These are phyloP conservation scores for Myrmophylax atrothorax DNA, from an alignment of 2,113 vertebrate species.

Conservation along the genomic window DNA sequence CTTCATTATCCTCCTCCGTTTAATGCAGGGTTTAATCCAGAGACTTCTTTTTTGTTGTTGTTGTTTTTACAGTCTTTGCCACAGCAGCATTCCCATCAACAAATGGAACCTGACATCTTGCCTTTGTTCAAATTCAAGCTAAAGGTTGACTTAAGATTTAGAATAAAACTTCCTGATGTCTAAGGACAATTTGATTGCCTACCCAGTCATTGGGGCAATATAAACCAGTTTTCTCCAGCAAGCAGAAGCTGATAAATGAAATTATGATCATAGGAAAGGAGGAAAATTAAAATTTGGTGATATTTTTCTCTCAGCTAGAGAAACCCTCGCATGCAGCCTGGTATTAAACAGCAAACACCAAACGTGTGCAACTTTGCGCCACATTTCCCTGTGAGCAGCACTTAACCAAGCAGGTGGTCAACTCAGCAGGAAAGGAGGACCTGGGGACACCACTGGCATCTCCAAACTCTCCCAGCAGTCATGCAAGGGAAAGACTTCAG, in stretches of 20 bases:
- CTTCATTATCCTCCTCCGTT: not conserved
- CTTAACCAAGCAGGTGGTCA: not conserved
- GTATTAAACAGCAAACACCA: not conserved
- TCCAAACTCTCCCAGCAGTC: not conserved
- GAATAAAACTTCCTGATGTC: not conserved
- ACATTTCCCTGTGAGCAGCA: not conserved
- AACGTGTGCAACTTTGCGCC: not conserved
- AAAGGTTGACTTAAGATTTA: not conserved
- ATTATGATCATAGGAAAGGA: not conserved
- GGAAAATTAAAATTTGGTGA: not conserved
- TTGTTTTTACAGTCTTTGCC: not conserved
- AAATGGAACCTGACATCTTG: not conserved
- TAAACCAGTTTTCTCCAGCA: not conserved
- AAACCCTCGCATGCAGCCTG: not conserved
- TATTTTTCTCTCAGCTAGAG: not conserved
- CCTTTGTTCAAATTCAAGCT: not conserved
- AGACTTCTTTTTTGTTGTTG: not conserved
- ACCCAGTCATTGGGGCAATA: not conserved
- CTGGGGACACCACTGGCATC: not conserved
- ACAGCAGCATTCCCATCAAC: not conserved
- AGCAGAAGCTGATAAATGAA: not conserved
- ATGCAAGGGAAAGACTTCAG: not conserved
- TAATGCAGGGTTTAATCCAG: not conserved
- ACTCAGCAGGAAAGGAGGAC: accelerated
- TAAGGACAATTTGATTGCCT: not conserved